These are phyloP conservation scores for Austrolebias charrua DNA, from an alignment of 2,797 vertebrate genomes.

Conservation along the genomic window DNA sequence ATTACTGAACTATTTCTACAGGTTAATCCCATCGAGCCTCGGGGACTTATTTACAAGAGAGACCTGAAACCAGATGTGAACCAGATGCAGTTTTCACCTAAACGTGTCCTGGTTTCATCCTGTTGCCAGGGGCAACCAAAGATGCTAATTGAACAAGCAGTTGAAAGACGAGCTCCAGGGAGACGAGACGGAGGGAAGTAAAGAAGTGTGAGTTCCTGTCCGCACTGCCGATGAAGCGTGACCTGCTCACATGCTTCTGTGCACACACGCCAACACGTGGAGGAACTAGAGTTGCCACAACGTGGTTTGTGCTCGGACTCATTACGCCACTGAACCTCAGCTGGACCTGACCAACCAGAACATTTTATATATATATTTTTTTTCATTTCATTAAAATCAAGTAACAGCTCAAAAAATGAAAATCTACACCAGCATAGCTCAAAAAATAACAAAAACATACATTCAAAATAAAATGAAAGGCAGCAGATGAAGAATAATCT, in stretches of 20 bases:
- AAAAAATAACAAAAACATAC: too few relatives aligned
- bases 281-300: conserved; percentile 49
- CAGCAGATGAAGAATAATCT: too few relatives aligned
- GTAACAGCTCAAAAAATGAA: too few relatives aligned
- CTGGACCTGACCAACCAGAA: conserved; percentile 59
- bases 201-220: conserved; percentile 16
- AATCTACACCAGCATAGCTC: too few relatives aligned
- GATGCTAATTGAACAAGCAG: conserved; percentile 26
- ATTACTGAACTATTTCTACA: too few relatives aligned
- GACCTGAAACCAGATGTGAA: background rate
- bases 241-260: background rate
- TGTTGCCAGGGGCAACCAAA: conserved; percentile 53
- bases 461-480: too few relatives aligned
- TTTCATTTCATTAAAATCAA: too few relatives aligned
- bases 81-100: conserved; percentile 38
- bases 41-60: too few relatives aligned
- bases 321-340: conserved; percentile 41
- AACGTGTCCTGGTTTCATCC: conserved; percentile 48
- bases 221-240: conserved; percentile 2
- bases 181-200: conserved; percentile 10
- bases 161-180: conserved; percentile 29
- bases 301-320: conserved; percentile 43
- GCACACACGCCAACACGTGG: conserved; percentile 20
- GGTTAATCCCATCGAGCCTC: too few relatives aligned
- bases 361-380: too few relatives aligned